These are phyloP conservation scores for Rhodeus uyekii DNA, from an alignment of 2,797 vertebrate species.

Conservation along the genomic window DNA sequence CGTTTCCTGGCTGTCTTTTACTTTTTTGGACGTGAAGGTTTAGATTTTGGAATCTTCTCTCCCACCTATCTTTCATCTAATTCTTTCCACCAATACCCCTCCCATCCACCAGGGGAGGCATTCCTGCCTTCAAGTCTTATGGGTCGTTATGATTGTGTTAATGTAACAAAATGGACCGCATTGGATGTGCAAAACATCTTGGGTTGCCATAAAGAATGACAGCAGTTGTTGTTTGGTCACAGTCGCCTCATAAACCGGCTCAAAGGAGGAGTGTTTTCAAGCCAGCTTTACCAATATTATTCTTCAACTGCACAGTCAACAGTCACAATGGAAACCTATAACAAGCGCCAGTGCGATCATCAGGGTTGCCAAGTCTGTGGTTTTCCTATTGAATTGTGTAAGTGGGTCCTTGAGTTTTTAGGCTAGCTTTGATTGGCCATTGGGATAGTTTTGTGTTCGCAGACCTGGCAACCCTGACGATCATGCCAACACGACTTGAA, in stretches of 20 bases:
- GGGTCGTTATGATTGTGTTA: neutral
- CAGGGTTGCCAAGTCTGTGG: no score
- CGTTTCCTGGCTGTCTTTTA: constrained; percentile 11
- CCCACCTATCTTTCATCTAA: neutral
- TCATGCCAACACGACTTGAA: neutral
- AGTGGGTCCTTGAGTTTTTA: no score
- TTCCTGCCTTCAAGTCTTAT: neutral
- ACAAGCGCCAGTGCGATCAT: neutral
- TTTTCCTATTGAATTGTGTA: no score
- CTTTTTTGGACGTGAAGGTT: neutral
- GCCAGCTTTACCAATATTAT: neutral
- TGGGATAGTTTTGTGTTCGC: neutral
- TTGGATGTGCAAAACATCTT: neutral
- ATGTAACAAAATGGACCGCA: neutral
- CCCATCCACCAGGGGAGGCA: neutral
- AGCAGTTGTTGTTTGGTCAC: neutral
- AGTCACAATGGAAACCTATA: no score
- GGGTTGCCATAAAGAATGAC: neutral
- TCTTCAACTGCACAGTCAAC: neutral
- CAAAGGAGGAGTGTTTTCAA: neutral
- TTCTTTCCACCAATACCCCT: neutral
- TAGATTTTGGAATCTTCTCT: neutral
- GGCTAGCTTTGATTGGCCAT: no score
- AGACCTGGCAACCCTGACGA: neutral
- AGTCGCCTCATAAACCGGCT: neutral